Evolutionary conservation across 1,140 invertebrate genomes (phyloP), one percentile per base, ranked within the genome.

Genomic region (Sarcophaga peregrina): DNA sequence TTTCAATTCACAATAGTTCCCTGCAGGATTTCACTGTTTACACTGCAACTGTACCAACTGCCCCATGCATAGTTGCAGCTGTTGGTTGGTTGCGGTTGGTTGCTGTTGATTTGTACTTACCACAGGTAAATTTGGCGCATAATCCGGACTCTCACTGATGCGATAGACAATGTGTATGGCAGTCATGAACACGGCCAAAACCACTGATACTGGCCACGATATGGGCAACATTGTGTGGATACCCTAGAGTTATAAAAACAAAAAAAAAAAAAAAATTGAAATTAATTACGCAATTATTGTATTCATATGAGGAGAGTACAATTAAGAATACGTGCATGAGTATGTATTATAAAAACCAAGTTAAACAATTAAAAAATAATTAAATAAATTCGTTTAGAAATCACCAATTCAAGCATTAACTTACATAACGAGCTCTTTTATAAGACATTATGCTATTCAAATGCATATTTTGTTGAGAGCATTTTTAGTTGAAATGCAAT

Each of bases 141-240:
- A 87, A 37, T 86, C 85, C 8, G 85, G 80, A 68, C 87, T 89
- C 15, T 83, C 82, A 82, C 85, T 85, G 48, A 90, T 85, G 58
- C 86, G 85, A 85, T 88, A 90, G 72, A 88, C 91, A 74, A 94
- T 86, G 88, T 95, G 94, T 4, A 93, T 91, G 47, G 92, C 86
- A 13, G 93, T 94, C 81, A 94, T 91, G 9, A 93, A 90, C 3
- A 91, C 89, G 0, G 93, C 93, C 88, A 95, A 89, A 1, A 92
- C 91, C 45, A 94, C 86, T 4, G 94, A 92, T 62, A 94, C 92
- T 1, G 92, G 89, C 85, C 93, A 90, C 2, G 94, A 93, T 84
- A 95, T 92, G 1, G 94, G 94, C 90, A 95, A 91, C 94, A 95
- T 95, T 73, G 94, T 94, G 86, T 95, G 94, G 62, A 94, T 92